Evolutionary conservation across 2,113 vertebrate species (phyloP), one percentile per base, ranked within the genome.

Genomic region (Dipodomys merriami): DNA sequence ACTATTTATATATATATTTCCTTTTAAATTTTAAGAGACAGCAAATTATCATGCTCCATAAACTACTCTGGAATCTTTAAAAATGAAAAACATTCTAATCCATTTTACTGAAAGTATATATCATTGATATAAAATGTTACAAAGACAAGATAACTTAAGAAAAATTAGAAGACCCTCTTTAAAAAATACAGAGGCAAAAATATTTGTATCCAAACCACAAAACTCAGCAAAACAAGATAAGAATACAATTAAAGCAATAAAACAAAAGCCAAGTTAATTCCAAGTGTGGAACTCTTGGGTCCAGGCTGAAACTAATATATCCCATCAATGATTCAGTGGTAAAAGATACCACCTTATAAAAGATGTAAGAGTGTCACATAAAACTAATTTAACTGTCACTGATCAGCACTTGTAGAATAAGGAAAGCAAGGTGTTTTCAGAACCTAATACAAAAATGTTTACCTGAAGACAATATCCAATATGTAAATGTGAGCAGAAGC

Each of bases 251-350:
- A 65, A 93, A 86, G 39, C 68, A 82, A 53, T 72, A 86, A 25
- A 57, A 88, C 1, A 27, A 33, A 35, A 19, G 53, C 49, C 20
- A 85, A 78, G 22, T 44, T 93, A 81, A 88, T 88, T 91, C 27
- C 57, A 86, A 72, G 44, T 65, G 79, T 35, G 2, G 12, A 94
- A 49, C 4, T 85, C 1, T 78, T 67, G 19, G 53, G 53, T 60
- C 67, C 76, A 60, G 91, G 91, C 69, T 95, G 72, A 84, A 92
- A 88, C 64, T 23, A 68, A 18, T 60, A 49, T 2, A 57, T 16
- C n/a, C 1, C 25, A 74, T 79, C 68, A 65, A 8, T 82, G 57
- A 4, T 30, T 69, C 18, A 29, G n/a, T 80, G 2, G 60, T 69
- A 57, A 80, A 94, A 77, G 4, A 44, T 74, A 76, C 57, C 13